Conservation (phyloP, 2,888 invertebrate species). For the Diploptera punctata region DNA sequence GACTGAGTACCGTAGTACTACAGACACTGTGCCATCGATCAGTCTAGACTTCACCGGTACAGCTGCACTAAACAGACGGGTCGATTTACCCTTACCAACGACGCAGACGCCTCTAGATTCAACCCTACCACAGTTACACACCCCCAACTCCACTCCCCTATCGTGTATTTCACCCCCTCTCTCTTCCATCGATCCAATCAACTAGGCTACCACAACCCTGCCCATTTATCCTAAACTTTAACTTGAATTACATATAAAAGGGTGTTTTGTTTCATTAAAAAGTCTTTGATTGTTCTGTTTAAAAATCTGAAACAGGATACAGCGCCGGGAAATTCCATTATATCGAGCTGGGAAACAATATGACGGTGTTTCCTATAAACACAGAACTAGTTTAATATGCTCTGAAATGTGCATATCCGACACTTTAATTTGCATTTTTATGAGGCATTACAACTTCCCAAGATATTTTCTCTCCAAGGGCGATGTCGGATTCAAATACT, state of each 20-base stretch:
- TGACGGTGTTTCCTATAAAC: no score
- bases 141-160: not conserved
- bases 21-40: not conserved
- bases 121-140: not conserved
- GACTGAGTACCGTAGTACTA: not conserved
- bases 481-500: no score
- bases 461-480: no score
- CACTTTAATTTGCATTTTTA: no score
- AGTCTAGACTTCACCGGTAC: conserved; percentile 1
- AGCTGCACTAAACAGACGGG: not conserved
- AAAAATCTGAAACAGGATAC: no score
- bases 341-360: no score
- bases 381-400: no score
- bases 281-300: no score
- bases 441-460: no score
- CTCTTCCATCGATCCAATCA: conserved; percentile 9
- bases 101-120: not conserved
- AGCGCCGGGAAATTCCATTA: no score
- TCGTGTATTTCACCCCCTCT: not conserved
- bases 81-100: not conserved
- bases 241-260: not conserved
- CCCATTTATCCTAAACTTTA: not conserved
- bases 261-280: no score
- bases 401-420: no score
- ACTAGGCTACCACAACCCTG: not conserved